These are phyloP conservation scores for Scalopus aquaticus DNA, from an alignment of 2,113 vertebrate species.

Conservation along the genomic window DNA sequence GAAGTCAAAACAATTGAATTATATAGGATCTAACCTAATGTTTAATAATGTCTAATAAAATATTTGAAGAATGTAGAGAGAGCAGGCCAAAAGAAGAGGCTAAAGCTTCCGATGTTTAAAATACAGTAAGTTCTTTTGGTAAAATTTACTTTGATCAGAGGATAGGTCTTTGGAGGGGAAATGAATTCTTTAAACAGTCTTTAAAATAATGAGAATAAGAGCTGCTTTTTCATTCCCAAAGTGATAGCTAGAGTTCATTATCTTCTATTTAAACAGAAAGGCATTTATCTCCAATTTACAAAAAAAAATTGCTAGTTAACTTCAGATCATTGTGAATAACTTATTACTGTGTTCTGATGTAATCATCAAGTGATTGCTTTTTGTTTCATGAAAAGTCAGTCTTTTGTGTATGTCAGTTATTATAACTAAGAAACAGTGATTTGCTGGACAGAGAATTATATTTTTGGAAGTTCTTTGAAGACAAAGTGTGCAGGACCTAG, in stretches of 20 bases:
- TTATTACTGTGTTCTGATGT: not conserved
- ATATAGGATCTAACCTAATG: not conserved
- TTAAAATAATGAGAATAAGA: not conserved
- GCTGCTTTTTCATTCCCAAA: not conserved
- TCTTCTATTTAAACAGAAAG: not conserved
- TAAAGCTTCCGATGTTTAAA: not conserved
- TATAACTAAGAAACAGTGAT: not conserved
- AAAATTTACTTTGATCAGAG: not conserved
- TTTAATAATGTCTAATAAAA: not conserved
- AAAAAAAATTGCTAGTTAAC: not conserved
- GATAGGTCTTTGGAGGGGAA: not conserved
- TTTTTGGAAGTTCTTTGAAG: not conserved
- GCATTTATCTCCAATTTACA: not conserved
- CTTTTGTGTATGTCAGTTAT: not conserved
- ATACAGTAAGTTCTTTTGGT: not conserved
- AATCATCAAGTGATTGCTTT: not conserved
- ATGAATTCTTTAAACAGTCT: not conserved
- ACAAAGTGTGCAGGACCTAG: not conserved
- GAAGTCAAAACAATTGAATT: slow-evolving; percentile 21
- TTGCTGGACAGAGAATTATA: not conserved
- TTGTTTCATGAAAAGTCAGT: not conserved
- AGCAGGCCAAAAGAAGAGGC: not conserved
- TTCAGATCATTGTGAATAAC: not conserved
- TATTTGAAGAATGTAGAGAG: not conserved
- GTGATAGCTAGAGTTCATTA: not conserved